Base-by-base conservation (phyloP, 2,797 vertebrate genomes). In the Cottoperca gobio region DNA sequence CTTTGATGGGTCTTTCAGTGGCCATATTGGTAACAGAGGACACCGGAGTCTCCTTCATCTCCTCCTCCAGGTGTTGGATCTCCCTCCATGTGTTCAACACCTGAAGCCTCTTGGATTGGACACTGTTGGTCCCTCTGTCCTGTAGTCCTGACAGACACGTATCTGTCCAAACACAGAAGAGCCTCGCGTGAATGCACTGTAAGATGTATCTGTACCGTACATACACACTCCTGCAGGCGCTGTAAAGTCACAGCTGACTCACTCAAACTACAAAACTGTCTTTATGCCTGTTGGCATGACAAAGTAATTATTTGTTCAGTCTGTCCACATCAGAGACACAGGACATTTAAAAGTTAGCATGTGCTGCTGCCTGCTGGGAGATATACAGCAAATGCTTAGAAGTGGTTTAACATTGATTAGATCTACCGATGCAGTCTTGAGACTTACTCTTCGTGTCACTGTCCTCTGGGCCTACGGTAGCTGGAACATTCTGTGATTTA, bases 11-110 rank as follows among this genome's bases (percentile, higher is more conserved):
- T 3, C 60, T 92, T 69, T 95, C 84, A 0, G 57, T 69, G 16
- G 87, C 84, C 3, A 72, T 58, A 24, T 70, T 73, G 2, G 17
- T 78, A 58, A 74, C 57, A 1, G 63, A 48, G 55, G 89, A 90
- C 74, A 93, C 72, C 76, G 91, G 73, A 10, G 62, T 89, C 52
- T 92, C 76, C 80, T 92, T 92, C 33, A 96, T 92, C 76, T 94
- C 84, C 49, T 84, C 86, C 75, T 94, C 89, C 35, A 95, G 73
- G 23, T 33, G 78, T 66, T 88, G 90, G 28, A 95, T 93, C 78
- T 95, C 91, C 58, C 88, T 88, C 86, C 89, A 92, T 67, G 87
- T 78, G 16, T 70, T 50, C 43, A 94, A 87, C 81, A 93, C 83
- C 81, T 95, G 87, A 57, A 83, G 90, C 37, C 90, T 93, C 86